Evolutionary conservation across 2,888 invertebrate genomes (phyloP).

Genomic region (Adelphocoris suturalis): DNA sequence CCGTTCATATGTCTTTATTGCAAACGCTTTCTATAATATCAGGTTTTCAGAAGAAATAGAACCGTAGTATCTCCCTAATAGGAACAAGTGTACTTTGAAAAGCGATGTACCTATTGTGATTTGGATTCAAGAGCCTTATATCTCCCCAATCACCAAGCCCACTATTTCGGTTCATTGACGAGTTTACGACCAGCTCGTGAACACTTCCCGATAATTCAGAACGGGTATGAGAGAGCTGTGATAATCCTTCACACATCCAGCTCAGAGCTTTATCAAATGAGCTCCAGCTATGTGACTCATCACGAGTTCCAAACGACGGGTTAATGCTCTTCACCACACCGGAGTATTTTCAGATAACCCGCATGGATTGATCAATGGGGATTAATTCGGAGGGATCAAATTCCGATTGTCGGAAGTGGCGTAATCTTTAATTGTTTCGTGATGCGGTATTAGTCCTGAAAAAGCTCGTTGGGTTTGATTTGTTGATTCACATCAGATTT

Average conservation of each 20-base stretch:
- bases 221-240: constrained; percentile 6
- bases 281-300: background rate
- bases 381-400: constrained; percentile 9
- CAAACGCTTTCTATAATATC: too few relatives aligned
- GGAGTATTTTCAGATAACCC: background rate
- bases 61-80: too few relatives aligned
- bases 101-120: too few relatives aligned
- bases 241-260: background rate
- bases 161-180: too few relatives aligned
- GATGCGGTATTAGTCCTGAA: background rate
- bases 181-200: background rate
- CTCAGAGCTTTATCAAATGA: background rate
- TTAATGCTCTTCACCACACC: background rate
- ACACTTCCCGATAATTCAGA: constrained; percentile 4
- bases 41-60: too few relatives aligned
- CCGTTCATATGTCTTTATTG: too few relatives aligned
- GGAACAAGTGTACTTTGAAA: too few relatives aligned
- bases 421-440: background rate
- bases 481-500: too few relatives aligned
- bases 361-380: background rate
- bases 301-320: background rate
- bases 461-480: too few relatives aligned
- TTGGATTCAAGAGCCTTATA: too few relatives aligned
- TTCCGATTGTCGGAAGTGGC: background rate
- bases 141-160: too few relatives aligned